A percentile compares a stretch with the other conserved stretches of the same genome.
phyloP scores from a whole-genome alignment of 2,888 invertebrate genomes.

The Magallana nippona region DNA sequence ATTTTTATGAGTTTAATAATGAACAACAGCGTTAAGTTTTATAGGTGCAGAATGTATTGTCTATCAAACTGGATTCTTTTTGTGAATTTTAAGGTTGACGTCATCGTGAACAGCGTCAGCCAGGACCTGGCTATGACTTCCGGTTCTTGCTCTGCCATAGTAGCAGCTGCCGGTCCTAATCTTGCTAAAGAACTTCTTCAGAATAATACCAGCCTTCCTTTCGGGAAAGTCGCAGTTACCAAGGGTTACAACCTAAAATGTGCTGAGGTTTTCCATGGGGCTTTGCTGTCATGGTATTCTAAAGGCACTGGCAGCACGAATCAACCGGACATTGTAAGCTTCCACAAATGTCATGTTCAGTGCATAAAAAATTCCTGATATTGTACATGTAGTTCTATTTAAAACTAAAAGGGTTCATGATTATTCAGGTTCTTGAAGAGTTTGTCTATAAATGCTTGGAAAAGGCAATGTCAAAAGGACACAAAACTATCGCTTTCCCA shows the following conservation, averaged over 20 bases:
- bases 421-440: slow-evolving; percentile 51
- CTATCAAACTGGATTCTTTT: background rate
- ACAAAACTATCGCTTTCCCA: slow-evolving; percentile 63
- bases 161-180: slow-evolving; percentile 30
- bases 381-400: background rate
- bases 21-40: too few species aligned
- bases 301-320: slow-evolving; percentile 16
- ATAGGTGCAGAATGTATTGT: too few species aligned
- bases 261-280: slow-evolving; percentile 56
- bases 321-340: slow-evolving; percentile 39
- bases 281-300: slow-evolving; percentile 51
- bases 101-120: slow-evolving; percentile 38
- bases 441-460: slow-evolving; percentile 51
- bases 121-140: slow-evolving; percentile 15
- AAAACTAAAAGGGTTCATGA: background rate
- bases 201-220: slow-evolving; percentile 49
- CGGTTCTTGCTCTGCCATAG: slow-evolving; percentile 5
- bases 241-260: slow-evolving; percentile 54
- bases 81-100: slow-evolving; percentile 40
- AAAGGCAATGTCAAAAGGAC: slow-evolving; percentile 45
- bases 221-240: slow-evolving; percentile 53
- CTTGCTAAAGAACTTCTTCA: slow-evolving; percentile 49
- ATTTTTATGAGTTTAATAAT: too few species aligned
- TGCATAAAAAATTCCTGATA: background rate
- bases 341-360: background rate